Conservation (phyloP, 2,888 invertebrate genomes). For the Gymnocheta viridis region DNA sequence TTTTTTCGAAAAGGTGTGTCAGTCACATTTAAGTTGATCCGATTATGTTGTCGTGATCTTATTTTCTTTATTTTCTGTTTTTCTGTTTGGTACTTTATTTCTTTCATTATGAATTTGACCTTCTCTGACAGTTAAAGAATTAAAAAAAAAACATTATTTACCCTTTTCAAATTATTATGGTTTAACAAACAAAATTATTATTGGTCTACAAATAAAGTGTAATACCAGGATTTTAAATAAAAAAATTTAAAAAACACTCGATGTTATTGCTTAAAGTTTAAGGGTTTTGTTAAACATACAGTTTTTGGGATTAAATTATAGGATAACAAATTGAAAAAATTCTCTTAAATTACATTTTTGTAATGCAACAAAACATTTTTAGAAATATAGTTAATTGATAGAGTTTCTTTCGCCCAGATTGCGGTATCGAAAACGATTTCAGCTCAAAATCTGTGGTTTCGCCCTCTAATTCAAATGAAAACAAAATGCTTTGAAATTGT, state of each 20-base stretch:
- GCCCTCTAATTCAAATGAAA: too few relatives aligned
- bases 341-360: not conserved
- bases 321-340: not conserved
- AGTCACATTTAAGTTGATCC: slow-evolving; percentile 63
- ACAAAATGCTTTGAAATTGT: too few relatives aligned
- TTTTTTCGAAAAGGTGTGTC: slow-evolving; percentile 57
- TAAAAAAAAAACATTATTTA: slow-evolving; percentile 30
- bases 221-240: slow-evolving; percentile 21
- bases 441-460: too few relatives aligned
- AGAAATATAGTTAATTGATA: too few relatives aligned
- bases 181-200: slow-evolving; percentile 33
- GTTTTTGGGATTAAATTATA: not conserved
- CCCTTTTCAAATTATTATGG: slow-evolving; percentile 54
- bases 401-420: too few relatives aligned
- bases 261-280: not conserved
- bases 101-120: slow-evolving; percentile 47
- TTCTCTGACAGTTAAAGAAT: slow-evolving; percentile 29
- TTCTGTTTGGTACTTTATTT: slow-evolving; percentile 1
- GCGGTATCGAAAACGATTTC: too few relatives aligned
- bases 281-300: not conserved
- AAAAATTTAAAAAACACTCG: slow-evolving; percentile 11
- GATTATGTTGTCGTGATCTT: slow-evolving; percentile 66
- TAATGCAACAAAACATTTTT: too few relatives aligned
- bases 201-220: slow-evolving; percentile 20
- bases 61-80: slow-evolving; percentile 11